Base-by-base conservation (phyloP, 2,797 vertebrate species). In the Zenarchopterus dispar region DNA sequence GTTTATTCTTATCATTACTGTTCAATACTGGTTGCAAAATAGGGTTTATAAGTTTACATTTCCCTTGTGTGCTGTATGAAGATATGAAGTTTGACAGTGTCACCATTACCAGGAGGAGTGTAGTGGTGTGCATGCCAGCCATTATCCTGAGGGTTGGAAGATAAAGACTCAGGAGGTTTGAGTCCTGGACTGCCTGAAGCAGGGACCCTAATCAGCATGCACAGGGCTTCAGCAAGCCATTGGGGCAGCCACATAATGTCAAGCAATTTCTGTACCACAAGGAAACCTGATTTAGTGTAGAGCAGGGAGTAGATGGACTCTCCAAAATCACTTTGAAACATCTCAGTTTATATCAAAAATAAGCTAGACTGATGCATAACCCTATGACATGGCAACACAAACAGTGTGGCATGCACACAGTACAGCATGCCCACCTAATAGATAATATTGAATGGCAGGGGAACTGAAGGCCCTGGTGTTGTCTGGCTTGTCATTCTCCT, bases 91-190 rank as follows among this genome's bases (percentile, higher is more conserved):
- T 67, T 72, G 61, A 86, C 84, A 84, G 67, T 77, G 63, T 84
- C 72, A 39, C 62, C 61, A 78, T 68, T 68, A 69, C 76, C 73
- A 73, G 77, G 77, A 62, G 77, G 72, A 74, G 68, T 70, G 45
- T 58, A 48, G 64, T 81, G 51, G 53, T 57, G 62, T 76, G 60
- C 56, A 67, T 78, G 84, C 44, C 62, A 73, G 77, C 82, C 70
- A 70, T 89, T 87, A 84, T 88, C 84, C 81, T 68, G 77, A 62
- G 79, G 88, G 64, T 70, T 78, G 82, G 73, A 82, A 91, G 89
- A 91, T 88, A 91, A 91, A 90, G 85, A 90, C 89, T 85, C 72
- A 42, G 75, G 81, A 90, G 85, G 85, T 86, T 89, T 90, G 89
- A 91, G 83, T 88, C 70, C 76, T 84, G 75, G 63, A 87, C 84